phyloP scores from a whole-genome alignment of 1,140 invertebrate species.

The Anagrus nilaparvatae region DNA sequence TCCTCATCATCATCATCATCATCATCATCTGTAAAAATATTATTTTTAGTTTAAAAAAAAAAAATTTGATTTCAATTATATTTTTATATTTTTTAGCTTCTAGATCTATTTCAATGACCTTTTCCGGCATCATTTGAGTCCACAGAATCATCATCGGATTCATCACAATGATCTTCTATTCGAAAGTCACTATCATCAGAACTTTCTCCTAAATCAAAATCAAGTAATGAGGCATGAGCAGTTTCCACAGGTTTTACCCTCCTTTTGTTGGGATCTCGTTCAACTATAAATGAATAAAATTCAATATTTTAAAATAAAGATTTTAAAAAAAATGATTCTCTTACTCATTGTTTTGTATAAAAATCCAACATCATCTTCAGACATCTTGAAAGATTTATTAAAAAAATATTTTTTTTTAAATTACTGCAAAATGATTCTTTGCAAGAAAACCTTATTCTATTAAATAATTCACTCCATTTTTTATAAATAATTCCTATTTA shows the following conservation, averaged over 20 bases:
- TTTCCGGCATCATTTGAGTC: slow-evolving; percentile 41
- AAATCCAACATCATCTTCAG: slow-evolving; percentile 41
- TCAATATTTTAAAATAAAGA: background rate
- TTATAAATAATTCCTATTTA: too few relatives aligned
- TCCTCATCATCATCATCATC: slow-evolving; percentile 31
- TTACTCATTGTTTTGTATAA: slow-evolving; percentile 43
- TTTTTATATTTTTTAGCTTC: background rate
- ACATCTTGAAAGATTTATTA: slow-evolving; percentile 34
- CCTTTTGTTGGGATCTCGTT: slow-evolving; percentile 74
- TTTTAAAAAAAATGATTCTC: slow-evolving; percentile 16
- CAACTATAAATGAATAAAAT: slow-evolving; percentile 47
- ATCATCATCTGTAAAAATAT: slow-evolving; percentile 24
- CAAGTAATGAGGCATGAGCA: slow-evolving; percentile 57
- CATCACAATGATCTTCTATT: slow-evolving; percentile 76
- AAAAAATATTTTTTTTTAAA: too few relatives aligned
- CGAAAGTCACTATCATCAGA: slow-evolving; percentile 93
- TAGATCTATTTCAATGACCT: slow-evolving; percentile 19
- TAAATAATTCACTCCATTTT: too few relatives aligned
- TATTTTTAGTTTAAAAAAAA: background rate
- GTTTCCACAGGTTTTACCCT: slow-evolving; percentile 74
- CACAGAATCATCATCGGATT: slow-evolving; percentile 58
- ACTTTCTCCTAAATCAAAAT: slow-evolving; percentile 83
- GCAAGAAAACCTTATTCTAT: too few relatives aligned
- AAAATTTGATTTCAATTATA: slow-evolving; percentile 6
- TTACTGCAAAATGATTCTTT: too few relatives aligned